Base-by-base conservation (phyloP, 2,888 invertebrate genomes). In the Papilio protenor region DNA sequence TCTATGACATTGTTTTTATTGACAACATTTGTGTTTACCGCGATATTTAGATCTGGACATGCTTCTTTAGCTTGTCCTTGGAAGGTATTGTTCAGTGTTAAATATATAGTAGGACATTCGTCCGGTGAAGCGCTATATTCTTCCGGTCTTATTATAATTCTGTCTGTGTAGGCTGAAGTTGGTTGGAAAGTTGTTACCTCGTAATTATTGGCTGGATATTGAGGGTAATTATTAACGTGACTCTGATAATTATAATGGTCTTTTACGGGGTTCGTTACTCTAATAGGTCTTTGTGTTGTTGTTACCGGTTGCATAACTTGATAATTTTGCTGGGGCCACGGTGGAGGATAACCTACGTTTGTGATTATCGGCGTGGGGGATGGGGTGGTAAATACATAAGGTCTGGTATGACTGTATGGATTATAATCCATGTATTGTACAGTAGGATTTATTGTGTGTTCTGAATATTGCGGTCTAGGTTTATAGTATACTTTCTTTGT, bases 1-100 rank as follows among this genome's bases (percentile, higher is more conserved):
- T 95, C 95, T 47, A 92, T 86, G 14, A 94, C 91, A 45, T 94
- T 90, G 79, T 95, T 95, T 79, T 95, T 95, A 82, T 96, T 96
- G 61, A 96, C 92, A 2, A 96, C 94, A 83, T 97, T 96, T 0
- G 96, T 96, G 81, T 97, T 97, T 2, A 97, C 96, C 21, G 96
- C 96, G 77, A 97, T 96, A 85, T 96, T 96, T 79, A 97, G 89
- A 90, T 97, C 97, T 0, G 96, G 96, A 83, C 97, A 97, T 6
- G 95, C 96, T 83, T 96, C 95, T 86, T 96, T 96, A 71, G 93
- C 95, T 85, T 96, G 95, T 8, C 94, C 93, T 90, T 89, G 95
- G 86, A 93, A 94, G 47, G 91, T 95, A 81, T 90, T 96, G 84
- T 90, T 95, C 78, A 94, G 90, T 81, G 95, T 95, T 1, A 96